Base-by-base conservation (phyloP, 2,888 invertebrate genomes). In the Eristalis tenax region DNA sequence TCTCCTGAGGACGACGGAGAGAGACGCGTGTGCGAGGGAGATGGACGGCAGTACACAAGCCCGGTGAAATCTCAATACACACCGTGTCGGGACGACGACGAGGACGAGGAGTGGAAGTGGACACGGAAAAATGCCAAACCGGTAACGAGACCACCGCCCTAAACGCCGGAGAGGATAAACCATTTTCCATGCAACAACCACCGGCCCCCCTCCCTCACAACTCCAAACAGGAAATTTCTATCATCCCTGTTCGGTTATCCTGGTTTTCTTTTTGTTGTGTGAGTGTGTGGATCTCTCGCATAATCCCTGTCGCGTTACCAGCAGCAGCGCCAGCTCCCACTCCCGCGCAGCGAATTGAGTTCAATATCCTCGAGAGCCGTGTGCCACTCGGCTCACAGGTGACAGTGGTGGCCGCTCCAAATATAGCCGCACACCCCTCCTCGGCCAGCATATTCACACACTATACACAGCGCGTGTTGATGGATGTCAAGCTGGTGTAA, bases 111-210 rank as follows among this genome's bases (percentile, higher is more conserved):
- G 71, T 65, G 10, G 40, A 68, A 13, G 5, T 26, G 6, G n/a
- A 38, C 40, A 38, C 11, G n/a, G 63, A 5, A 5, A n/a, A 75
- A 64, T 22, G 22, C 59, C 32, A 65, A 82, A 76, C 76, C 76
- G 82, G 82, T 76, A 82, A 82, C 59, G 70, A 66, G 82, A 82
- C 76, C 76, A 82, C 82, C 82, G 76, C 82, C 82, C 82, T 82
- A 57, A 82, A 76, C 38, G 64, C 61, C 65, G 57, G 57, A 78
- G 78, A 63, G 65, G 22, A 59, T 59, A 59, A 59, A 64, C 35
- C 43, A 38, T 64, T 32, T 69, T 69, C 43, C 38, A 11, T 79
- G 43, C 50, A 71, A 57, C 70, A 70, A 61, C 61, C 23, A 26
- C 59, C 32, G 4, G n/a, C 28, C 22, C 61, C 28, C 32, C 10